Percentiles rank a stretch among this genome's conserved stretches.
Evolutionary conservation across 2,113 vertebrate genomes (phyloP).

Genomic region (Ailurus styani): DNA sequence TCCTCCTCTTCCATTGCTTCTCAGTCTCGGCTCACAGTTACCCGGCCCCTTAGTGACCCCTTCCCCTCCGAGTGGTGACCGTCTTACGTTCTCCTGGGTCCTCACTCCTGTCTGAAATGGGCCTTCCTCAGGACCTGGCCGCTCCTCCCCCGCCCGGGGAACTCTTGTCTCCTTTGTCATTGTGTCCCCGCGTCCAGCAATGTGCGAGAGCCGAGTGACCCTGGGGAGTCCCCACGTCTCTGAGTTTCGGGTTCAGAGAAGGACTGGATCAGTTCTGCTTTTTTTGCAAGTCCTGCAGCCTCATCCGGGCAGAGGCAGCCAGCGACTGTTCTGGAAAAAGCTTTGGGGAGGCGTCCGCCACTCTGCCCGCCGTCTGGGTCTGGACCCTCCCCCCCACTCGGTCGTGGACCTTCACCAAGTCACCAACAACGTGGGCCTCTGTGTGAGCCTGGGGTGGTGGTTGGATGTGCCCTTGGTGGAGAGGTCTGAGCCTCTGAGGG

Average conservation of each 20-base stretch:
- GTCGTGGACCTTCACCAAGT: no score
- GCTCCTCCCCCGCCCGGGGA: neutral
- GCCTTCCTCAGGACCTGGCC: neutral
- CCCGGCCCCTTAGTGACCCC: no score
- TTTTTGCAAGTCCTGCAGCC: neutral
- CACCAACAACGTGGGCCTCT: neutral
- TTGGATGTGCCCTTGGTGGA: neutral
- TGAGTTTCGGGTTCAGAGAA: neutral
- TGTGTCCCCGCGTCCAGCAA: accelerated
- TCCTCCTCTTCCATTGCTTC: accelerated
- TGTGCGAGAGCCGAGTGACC: neutral
- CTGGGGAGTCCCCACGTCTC: neutral
- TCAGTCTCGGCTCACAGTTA: neutral
- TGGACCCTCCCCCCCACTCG: accelerated
- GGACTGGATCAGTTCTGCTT: no score
- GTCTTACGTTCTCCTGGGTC: neutral
- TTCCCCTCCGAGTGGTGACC: neutral
- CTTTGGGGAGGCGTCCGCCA: no score
- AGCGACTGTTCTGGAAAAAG: neutral
- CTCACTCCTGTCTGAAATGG: neutral
- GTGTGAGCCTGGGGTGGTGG: neutral
- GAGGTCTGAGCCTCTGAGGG: neutral
- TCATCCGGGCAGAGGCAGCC: neutral
- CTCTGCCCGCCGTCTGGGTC: neutral
- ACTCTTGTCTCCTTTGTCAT: neutral